phyloP scores from a whole-genome alignment of 64 coral and sea anemone species.

The Astreopora myriophthalma region DNA sequence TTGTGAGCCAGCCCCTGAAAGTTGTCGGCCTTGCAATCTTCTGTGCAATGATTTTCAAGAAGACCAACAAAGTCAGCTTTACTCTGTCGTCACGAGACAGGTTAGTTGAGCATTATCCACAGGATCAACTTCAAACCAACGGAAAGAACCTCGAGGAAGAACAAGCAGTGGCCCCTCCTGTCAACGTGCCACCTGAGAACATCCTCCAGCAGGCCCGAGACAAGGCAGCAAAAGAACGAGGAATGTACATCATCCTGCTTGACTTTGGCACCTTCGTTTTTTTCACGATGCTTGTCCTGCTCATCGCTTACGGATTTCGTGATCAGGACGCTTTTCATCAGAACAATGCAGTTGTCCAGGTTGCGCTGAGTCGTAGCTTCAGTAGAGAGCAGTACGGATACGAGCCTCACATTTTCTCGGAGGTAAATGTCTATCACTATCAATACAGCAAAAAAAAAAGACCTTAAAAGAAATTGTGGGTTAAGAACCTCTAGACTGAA shows the following conservation, averaged over 20 bases:
- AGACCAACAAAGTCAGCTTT: conserved; percentile 28
- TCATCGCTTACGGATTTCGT: conserved; percentile 90
- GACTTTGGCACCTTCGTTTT: conserved; percentile 70
- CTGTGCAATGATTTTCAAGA: conserved; percentile 86
- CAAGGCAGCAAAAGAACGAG: conserved; percentile 67
- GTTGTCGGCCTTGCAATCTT: conserved; percentile 72
- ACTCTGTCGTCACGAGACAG: not conserved
- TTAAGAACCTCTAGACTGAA: too few relatives aligned
- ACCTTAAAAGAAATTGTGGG: not conserved
- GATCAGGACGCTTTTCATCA: conserved; percentile 69
- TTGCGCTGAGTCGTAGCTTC: conserved; percentile 22
- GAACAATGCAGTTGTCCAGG: conserved; percentile 55
- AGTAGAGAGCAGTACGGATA: not conserved
- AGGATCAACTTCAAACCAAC: not conserved
- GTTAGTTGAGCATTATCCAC: not conserved
- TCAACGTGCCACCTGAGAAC: conserved; percentile 61
- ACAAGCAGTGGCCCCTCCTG: not conserved
- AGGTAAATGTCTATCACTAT: conserved; percentile 18
- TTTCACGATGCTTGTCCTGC: conserved; percentile 73
- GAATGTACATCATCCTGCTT: conserved; percentile 70
- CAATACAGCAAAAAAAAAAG: not conserved
- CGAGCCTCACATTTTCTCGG: conserved; percentile 26
- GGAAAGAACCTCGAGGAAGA: not conserved
- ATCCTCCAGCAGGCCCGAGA: conserved; percentile 58
- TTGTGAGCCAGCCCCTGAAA: conserved; percentile 92